Evolutionary conservation across 2,888 invertebrate species (phyloP), one percentile per base, ranked within the genome.

Genomic region (Oscheius sp.): DNA sequence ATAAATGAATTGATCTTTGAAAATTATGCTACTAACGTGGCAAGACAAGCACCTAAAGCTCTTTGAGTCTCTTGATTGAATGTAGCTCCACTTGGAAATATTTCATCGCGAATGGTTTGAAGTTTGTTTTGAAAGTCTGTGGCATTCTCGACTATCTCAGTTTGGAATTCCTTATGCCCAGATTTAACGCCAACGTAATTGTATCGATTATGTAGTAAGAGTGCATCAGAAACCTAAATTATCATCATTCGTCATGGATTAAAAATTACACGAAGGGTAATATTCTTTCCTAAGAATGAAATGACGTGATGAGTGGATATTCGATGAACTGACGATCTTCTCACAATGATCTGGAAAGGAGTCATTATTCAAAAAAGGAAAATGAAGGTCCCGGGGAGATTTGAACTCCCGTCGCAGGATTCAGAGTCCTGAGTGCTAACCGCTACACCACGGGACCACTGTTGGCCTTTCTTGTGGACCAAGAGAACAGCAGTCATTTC

Each of bases 371-470:
- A 3, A 45, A 45, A 4, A 48, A 3, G 34, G 34, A 55, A 37
- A 55, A 5, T 1, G 6, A 45, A 61, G 61, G 61, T 61, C 61
- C 61, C 61, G 61, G 61, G 61, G 61, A 69, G 58, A 70, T 63
- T 70, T 45, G 45, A 70, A 64, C 42, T 65, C 70, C 68, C 50
- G 69, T 73, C 69, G 71, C 75, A 73, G 73, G 76, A 74, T 76
- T 76, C 74, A 76, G 74, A 74, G 74, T 76, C 74, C 76, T 71
- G 74, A 74, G 74, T 74, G 76, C 74, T 76, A 74, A 74, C 73
- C 73, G 70, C 72, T 74, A 74, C 76, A 76, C 64, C 64, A 64
- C 64, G 64, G 64, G 64, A 50, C 52, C 64, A 34, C 33, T 48
- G 50, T 42, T n/a, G 42, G 42, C 61, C 39, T 10, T 31, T 23